Conservation (phyloP, 2,797 vertebrate genomes). For the Oreochromis grahami region DNA sequence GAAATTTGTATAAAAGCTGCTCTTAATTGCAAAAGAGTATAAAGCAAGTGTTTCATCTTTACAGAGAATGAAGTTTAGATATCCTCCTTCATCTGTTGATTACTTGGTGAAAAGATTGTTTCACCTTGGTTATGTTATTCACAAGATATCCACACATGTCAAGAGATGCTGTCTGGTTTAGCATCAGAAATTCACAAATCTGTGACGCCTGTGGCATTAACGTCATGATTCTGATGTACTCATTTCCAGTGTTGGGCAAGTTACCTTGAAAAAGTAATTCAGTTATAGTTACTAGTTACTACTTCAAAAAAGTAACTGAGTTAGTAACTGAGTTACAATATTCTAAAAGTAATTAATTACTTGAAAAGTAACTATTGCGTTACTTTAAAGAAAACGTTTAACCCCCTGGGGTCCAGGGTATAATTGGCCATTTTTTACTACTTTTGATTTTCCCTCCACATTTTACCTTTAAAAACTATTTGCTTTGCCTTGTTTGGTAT, state of each 20-base stretch:
- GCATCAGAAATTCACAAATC: background rate
- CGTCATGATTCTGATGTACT: background rate
- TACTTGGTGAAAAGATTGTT: background rate
- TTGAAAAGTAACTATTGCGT: too few species aligned
- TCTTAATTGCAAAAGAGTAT: background rate
- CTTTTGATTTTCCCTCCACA: too few species aligned
- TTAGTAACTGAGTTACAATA: too few species aligned
- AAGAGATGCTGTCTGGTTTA: background rate
- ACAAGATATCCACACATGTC: background rate
- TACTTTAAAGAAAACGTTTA: too few species aligned
- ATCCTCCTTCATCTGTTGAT: background rate
- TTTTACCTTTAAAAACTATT: too few species aligned
- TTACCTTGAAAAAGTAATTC: too few species aligned
- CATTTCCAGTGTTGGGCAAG: background rate
- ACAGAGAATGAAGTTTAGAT: background rate
- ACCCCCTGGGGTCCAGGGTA: too few species aligned
- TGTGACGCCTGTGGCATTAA: rapidly evolving
- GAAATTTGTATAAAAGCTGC: background rate
- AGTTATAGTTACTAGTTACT: too few species aligned
- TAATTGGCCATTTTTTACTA: too few species aligned
- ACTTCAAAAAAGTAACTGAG: too few species aligned
- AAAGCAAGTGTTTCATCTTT: background rate
- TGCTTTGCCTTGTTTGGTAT: too few species aligned
- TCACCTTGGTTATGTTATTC: rapidly evolving
- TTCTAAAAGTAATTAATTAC: too few species aligned